A percentile compares a stretch with the other conserved stretches of the same genome.
Evolutionary conservation across 1,140 invertebrate genomes (phyloP).

Genomic region (Cotesia vestalis): DNA sequence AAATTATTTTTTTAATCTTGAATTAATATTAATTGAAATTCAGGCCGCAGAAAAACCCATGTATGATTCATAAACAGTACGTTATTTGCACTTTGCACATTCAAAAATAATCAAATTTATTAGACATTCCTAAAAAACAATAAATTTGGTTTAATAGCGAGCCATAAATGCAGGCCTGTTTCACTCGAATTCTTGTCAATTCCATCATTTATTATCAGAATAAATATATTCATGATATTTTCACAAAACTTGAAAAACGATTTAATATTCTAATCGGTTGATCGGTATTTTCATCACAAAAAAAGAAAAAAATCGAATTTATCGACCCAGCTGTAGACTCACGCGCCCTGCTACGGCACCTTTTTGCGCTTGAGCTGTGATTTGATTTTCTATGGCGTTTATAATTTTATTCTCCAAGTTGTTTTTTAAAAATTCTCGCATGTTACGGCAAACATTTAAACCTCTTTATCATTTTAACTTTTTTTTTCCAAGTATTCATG

Average conservation of each 20-base stretch:
- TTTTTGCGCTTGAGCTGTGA: constrained; percentile 43
- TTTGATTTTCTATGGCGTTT: constrained; percentile 47
- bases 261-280: not conserved
- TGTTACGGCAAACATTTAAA: not conserved
- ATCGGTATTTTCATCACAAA: not conserved
- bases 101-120: not conserved
- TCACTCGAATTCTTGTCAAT: not conserved
- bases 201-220: not conserved
- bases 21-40: too few relatives aligned
- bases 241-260: not conserved
- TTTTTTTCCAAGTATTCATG: not conserved
- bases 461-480: constrained; percentile 3
- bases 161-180: not conserved
- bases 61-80: not conserved
- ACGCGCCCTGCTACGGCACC: constrained; percentile 30
- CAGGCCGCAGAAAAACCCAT: too few relatives aligned
- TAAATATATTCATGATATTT: not conserved
- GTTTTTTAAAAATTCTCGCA: constrained; percentile 29
- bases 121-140: not conserved
- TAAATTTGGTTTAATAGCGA: not conserved
- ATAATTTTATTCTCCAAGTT: constrained; percentile 44
- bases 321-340: constrained; percentile 37
- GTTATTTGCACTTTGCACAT: not conserved
- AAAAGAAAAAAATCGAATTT: constrained; percentile 8
- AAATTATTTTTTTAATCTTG: too few relatives aligned